A percentile compares a stretch with the other conserved stretches of the same genome.
These are phyloP conservation scores for Caenorhabditis plicata DNA, from an alignment of 2,888 invertebrate genomes.

Conservation along the genomic window DNA sequence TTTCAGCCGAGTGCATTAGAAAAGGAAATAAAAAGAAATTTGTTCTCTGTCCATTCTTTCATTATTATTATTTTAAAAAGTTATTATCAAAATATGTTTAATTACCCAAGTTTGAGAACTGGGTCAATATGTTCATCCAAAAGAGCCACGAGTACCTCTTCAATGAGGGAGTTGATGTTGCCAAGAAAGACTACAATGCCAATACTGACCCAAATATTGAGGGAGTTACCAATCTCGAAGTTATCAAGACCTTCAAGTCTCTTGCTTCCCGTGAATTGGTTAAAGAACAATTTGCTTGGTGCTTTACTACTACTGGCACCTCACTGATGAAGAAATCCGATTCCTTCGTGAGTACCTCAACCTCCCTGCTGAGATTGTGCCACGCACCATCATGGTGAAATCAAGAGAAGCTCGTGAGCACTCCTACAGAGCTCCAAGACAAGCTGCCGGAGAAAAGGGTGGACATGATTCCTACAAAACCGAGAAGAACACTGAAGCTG, in stretches of 20 bases:
- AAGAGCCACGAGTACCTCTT: constrained; percentile 87
- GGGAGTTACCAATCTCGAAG: constrained; percentile 92
- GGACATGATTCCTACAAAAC: constrained; percentile 60
- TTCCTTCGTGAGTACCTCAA: constrained; percentile 92
- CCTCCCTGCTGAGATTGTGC: constrained; percentile 96
- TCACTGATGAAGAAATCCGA: constrained; percentile 97
- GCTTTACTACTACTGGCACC: constrained; percentile 98
- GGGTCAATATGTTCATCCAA: constrained; percentile 97
- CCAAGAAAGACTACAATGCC: constrained; percentile 95
- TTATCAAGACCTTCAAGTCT: constrained; percentile 87
- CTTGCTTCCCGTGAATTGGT: constrained; percentile 94
- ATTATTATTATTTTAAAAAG: too few relatives aligned
- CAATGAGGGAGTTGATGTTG: constrained; percentile 94
- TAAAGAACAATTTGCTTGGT: constrained; percentile 99
- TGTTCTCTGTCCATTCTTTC: too few relatives aligned
- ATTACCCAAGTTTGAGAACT: too few relatives aligned
- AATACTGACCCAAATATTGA: constrained; percentile 94
- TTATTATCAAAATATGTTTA: too few relatives aligned
- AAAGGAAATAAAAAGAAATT: too few relatives aligned
- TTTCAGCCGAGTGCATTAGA: too few relatives aligned
- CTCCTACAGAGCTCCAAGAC: constrained; percentile 55
- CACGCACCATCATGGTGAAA: constrained; percentile 90
- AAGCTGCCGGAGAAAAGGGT: constrained; percentile 46
- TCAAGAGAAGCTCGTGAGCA: constrained; percentile 67
- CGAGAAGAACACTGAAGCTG: constrained; percentile 95